phyloP scores from a whole-genome alignment of 2,113 vertebrate species.

The Aspidoscelis tigris region DNA sequence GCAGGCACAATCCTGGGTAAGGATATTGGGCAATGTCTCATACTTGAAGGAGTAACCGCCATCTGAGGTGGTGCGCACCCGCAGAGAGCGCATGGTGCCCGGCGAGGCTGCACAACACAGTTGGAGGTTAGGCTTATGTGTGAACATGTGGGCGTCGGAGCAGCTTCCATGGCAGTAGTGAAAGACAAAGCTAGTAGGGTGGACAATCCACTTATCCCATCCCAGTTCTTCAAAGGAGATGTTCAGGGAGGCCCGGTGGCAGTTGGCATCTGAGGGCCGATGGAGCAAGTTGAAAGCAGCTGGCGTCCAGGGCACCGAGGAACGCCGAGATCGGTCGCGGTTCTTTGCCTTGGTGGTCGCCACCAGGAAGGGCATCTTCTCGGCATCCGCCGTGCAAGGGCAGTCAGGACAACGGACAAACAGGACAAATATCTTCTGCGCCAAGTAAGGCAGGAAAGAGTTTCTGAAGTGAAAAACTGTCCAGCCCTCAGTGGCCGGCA shows the following conservation, averaged over 20 bases:
- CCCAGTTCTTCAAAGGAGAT: constrained; percentile 93
- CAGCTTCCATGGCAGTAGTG: constrained; percentile 92
- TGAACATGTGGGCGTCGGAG: constrained; percentile 62
- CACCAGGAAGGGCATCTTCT: constrained; percentile 87
- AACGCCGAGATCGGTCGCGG: constrained; percentile 70
- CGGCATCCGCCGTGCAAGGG: constrained; percentile 70
- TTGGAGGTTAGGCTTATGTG: constrained; percentile 76
- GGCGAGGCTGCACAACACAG: constrained; percentile 90
- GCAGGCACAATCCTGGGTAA: constrained; percentile 90
- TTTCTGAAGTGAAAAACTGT: constrained; percentile 72
- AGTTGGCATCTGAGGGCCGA: constrained; percentile 78
- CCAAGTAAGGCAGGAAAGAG: constrained; percentile 62
- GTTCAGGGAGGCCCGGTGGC: constrained; percentile 81
- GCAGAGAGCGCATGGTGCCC: constrained; percentile 86
- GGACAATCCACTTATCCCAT: constrained; percentile 93
- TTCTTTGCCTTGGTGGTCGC: constrained; percentile 64
- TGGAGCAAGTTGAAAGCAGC: constrained; percentile 81
- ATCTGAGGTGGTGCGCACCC: constrained; percentile 89
- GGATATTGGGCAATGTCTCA: constrained; percentile 89
- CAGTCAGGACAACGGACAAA: constrained; percentile 83
- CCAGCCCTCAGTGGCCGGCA: constrained; percentile 77
- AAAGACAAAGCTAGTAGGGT: constrained; percentile 88
- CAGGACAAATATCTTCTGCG: constrained; percentile 75
- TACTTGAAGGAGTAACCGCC: constrained; percentile 92
- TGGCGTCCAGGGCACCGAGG: constrained; percentile 83